Evolutionary conservation across 1,140 invertebrate genomes (phyloP).

Genomic region (Cherax destructor): DNA sequence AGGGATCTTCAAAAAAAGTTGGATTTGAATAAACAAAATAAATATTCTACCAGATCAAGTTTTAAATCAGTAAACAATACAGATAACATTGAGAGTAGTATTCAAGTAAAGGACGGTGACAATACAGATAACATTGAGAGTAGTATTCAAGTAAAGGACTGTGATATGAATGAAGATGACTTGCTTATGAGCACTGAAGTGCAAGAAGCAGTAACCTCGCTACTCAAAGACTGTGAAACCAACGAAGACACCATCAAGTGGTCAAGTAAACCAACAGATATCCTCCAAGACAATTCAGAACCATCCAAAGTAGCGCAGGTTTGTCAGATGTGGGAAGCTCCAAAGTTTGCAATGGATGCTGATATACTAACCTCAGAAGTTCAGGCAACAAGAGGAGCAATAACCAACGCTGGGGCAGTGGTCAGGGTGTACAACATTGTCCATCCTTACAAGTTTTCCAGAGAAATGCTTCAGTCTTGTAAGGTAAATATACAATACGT

Average conservation of each 20-base stretch:
- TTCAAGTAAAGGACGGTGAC: neutral
- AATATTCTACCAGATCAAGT: neutral
- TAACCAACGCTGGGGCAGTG: neutral
- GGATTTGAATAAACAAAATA: neutral
- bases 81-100: neutral
- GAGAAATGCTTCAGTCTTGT: slow-evolving; percentile 52
- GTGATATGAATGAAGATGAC: neutral
- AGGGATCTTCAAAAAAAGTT: slow-evolving; percentile 15
- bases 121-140: neutral
- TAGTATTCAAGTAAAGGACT: neutral
- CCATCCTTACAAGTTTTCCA: slow-evolving; percentile 52
- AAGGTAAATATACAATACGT: slow-evolving; percentile 25
- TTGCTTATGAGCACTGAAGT: neutral
- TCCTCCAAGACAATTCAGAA: neutral
- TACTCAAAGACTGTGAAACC: slow-evolving; percentile 31
- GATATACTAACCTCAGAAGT: slow-evolving; percentile 32
- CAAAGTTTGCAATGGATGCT: slow-evolving; percentile 57
- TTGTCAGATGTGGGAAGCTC: slow-evolving; percentile 49
- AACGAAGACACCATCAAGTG: slow-evolving; percentile 41
- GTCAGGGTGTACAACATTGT: slow-evolving; percentile 54
- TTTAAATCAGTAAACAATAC: neutral
- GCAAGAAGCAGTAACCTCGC: slow-evolving; percentile 8
- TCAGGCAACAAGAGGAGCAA: slow-evolving; percentile 13
- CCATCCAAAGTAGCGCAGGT: slow-evolving; percentile 26
- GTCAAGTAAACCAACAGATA: slow-evolving; percentile 1